Evolutionary conservation across 2,113 vertebrate genomes (phyloP).

Genomic region (Machaerirhynchus nigripectus): DNA sequence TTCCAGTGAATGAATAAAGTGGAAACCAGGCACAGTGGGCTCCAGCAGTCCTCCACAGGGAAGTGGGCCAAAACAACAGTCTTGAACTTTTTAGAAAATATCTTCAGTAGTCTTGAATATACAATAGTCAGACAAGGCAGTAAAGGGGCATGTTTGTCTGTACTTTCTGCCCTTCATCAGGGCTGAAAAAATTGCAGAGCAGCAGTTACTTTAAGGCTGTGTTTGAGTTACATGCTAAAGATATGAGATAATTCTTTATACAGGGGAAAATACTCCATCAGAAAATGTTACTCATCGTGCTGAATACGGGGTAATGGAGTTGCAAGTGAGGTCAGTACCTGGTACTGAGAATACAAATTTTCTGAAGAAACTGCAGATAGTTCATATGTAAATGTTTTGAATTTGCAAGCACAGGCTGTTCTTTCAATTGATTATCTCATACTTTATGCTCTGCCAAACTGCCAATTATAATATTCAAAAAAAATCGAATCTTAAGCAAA

Average conservation of each 20-base stretch:
- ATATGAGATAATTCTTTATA: background rate
- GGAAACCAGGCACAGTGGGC: background rate
- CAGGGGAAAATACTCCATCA: background rate
- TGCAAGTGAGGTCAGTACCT: background rate
- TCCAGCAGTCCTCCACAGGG: background rate
- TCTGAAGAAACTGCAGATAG: background rate
- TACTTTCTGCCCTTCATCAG: background rate
- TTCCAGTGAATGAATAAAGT: background rate
- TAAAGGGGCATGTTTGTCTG: background rate
- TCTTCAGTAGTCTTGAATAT: background rate
- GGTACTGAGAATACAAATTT: background rate
- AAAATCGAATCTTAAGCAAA: background rate
- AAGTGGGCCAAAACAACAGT: background rate
- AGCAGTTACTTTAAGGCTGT: background rate
- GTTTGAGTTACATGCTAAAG: background rate
- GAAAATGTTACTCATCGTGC: background rate
- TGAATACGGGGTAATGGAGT: background rate
- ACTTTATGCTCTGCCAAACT: slow-evolving; percentile 43
- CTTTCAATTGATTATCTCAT: slow-evolving; percentile 44
- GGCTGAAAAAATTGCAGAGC: background rate
- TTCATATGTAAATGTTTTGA: background rate
- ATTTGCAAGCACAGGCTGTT: slow-evolving; percentile 43
- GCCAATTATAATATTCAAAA: slow-evolving; percentile 18
- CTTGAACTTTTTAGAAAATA: background rate
- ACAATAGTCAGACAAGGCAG: background rate